phyloP scores from a whole-genome alignment of 2,797 vertebrate genomes.

The Remorina albescens region DNA sequence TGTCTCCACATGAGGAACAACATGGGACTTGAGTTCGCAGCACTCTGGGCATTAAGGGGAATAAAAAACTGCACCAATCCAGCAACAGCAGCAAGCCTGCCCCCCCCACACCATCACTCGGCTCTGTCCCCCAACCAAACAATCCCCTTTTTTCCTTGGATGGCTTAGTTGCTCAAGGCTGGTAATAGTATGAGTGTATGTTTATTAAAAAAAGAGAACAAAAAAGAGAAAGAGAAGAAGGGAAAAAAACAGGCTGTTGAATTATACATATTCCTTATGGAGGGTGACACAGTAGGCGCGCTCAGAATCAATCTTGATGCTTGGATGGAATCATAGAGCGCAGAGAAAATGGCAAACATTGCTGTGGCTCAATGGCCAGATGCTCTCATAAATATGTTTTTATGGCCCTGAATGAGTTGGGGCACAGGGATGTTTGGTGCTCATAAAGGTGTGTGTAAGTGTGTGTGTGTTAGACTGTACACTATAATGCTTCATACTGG shows the following conservation, averaged over 20 bases:
- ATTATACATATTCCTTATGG: conserved; percentile 85
- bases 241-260: conserved; percentile 74
- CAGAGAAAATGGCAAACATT: conserved; percentile 86
- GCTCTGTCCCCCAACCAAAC: conserved; percentile 65
- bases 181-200: conserved; percentile 79
- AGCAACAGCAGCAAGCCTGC: too few species aligned
- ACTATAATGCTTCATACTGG: conserved; percentile 68
- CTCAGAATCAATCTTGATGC: conserved; percentile 84
- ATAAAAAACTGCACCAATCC: conserved; percentile 67
- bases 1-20: conserved; percentile 68
- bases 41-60: conserved; percentile 59
- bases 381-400: conserved; percentile 87
- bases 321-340: conserved; percentile 83
- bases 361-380: conserved; percentile 84
- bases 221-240: conserved; percentile 33
- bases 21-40: conserved; percentile 66
- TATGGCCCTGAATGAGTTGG: conserved; percentile 80
- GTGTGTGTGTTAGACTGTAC: conserved; percentile 62
- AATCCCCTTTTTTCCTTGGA: conserved; percentile 69
- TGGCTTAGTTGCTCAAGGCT: conserved; percentile 69
- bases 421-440: conserved; percentile 76
- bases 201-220: conserved; percentile 78
- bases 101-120: conserved; percentile 32
- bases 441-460: conserved; percentile 74
- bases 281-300: conserved; percentile 82